Percentiles rank a stretch among this genome's conserved stretches.
phyloP scores from a whole-genome alignment of 2,113 vertebrate genomes.

The Perca fluviatilis region DNA sequence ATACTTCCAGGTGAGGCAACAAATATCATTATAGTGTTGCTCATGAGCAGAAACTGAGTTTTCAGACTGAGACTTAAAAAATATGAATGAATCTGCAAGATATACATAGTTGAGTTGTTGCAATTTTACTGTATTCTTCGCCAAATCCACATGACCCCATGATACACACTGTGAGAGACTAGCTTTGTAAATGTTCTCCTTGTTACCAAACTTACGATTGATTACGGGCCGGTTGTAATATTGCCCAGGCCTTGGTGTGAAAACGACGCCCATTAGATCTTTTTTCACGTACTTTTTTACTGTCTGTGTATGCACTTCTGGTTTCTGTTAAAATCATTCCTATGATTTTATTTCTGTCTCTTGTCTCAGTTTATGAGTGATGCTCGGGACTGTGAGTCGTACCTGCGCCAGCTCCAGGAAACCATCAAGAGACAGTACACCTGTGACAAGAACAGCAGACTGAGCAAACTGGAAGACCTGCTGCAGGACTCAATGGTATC shows the following conservation, averaged over 20 bases:
- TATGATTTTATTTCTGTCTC: neutral
- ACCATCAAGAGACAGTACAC: conserved; percentile 97
- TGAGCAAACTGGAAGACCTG: conserved; percentile 95
- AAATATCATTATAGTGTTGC: too few species aligned
- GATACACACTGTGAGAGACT: too few species aligned
- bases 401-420: conserved; percentile 94
- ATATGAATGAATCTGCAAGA: neutral
- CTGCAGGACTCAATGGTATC: conserved; percentile 99
- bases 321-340: neutral
- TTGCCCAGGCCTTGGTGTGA: too few species aligned
- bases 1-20: conserved; percentile 92
- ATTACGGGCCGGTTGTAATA: too few species aligned
- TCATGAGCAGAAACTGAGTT: neutral
- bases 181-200: neutral
- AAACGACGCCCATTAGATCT: too few species aligned
- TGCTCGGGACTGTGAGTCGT: conserved; percentile 91
- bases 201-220: neutral
- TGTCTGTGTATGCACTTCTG: too few species aligned
- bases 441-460: conserved; percentile 92
- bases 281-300: too few species aligned
- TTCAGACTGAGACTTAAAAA: neutral
- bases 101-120: neutral
- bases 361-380: conserved; percentile 92
- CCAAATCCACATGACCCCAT: neutral
- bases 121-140: neutral